Percentiles rank a stretch among this genome's conserved stretches.
Conservation (phyloP, 2,888 invertebrate genomes). For the Cerastis rubricosa region DNA sequence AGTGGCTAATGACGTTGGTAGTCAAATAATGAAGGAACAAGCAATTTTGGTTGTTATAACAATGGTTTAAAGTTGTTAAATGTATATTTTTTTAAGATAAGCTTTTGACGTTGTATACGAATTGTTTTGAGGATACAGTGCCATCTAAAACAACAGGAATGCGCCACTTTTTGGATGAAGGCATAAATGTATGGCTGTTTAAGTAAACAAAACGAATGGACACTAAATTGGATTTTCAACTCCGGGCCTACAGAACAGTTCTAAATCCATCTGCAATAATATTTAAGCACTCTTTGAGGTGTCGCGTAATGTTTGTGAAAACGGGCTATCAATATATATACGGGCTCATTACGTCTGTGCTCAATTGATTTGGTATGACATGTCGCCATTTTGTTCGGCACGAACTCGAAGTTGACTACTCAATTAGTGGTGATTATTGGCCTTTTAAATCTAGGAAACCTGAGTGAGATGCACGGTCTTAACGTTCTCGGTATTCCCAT, state of each 20-base stretch:
- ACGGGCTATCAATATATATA: not conserved
- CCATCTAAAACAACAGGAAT: not conserved
- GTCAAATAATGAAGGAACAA: slow-evolving; percentile 11
- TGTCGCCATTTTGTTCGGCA: not conserved
- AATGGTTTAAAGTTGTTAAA: not conserved
- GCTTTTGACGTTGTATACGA: not conserved
- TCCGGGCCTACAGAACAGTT: not conserved
- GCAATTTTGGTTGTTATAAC: slow-evolving; percentile 8
- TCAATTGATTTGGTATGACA: not conserved
- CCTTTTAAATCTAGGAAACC: not conserved
- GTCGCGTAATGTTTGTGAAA: not conserved
- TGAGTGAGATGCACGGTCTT: not conserved
- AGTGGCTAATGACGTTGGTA: slow-evolving; percentile 19
- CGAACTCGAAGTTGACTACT: not conserved
- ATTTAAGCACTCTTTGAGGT: not conserved
- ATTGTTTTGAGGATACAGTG: not conserved
- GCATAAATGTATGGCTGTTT: not conserved
- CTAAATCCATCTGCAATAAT: not conserved
- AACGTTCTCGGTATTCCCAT: not conserved
- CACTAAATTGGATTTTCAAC: not conserved
- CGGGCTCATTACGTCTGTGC: not conserved
- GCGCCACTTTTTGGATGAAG: not conserved
- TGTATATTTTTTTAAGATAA: not conserved
- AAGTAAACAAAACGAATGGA: not conserved
- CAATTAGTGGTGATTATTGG: not conserved